phyloP scores from a whole-genome alignment of 2,888 invertebrate species.

The Ormyrus pomaceus region DNA sequence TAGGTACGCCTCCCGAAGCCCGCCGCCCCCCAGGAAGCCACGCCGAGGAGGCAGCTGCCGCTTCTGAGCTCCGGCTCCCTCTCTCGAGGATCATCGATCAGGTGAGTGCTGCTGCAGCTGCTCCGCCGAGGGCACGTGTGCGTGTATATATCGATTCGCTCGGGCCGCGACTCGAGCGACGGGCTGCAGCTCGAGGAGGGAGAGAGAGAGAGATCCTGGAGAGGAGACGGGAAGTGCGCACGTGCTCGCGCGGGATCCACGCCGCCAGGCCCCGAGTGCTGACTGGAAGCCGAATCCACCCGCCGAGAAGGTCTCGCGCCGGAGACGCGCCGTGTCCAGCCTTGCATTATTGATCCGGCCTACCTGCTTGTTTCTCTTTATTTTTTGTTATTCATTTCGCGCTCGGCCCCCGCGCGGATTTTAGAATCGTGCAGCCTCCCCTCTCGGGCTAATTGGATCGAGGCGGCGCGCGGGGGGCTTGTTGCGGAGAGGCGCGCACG shows the following conservation, averaged over 20 bases:
- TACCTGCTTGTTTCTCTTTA: neutral
- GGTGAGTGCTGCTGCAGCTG: too few relatives aligned
- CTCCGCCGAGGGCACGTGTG: too few relatives aligned
- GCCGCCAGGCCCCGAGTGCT: neutral
- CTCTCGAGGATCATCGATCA: too few relatives aligned
- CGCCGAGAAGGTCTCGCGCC: neutral
- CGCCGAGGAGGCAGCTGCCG: neutral
- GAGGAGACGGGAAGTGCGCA: neutral
- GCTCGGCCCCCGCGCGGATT: neutral
- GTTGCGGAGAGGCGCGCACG: too few relatives aligned
- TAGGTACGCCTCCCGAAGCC: too few relatives aligned
- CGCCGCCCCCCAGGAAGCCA: too few relatives aligned
- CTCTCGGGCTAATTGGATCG: constrained; percentile 21
- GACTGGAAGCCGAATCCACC: neutral
- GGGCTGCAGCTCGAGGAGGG: neutral
- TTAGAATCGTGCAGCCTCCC: neutral
- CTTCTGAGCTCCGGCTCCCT: neutral
- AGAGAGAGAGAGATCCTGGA: neutral
- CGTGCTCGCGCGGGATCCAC: neutral
- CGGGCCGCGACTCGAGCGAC: neutral
- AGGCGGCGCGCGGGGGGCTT: neutral
- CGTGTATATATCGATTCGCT: too few relatives aligned
- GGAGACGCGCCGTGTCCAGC: neutral
- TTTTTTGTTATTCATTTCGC: neutral
- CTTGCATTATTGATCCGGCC: constrained; percentile 45